phyloP scores from a whole-genome alignment of 2,113 vertebrate genomes.

The Bolborhynchus lineola region DNA sequence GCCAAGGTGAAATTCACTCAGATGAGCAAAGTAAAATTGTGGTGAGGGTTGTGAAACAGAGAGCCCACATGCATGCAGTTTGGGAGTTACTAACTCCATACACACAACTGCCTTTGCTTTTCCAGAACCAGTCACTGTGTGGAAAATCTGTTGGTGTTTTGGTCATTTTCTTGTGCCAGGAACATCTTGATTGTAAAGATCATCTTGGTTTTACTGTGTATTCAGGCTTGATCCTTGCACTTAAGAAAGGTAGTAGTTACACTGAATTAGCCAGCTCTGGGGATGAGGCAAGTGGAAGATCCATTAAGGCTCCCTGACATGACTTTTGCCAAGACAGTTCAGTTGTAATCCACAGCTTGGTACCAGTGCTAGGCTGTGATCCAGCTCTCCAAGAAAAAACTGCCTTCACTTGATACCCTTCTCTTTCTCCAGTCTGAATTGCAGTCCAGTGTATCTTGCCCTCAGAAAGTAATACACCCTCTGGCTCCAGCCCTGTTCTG shows the following conservation, averaged over 20 bases:
- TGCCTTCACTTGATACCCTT: background rate
- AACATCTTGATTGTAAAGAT: background rate
- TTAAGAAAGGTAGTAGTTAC: background rate
- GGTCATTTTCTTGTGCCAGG: background rate
- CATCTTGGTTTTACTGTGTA: background rate
- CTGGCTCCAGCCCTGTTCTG: background rate
- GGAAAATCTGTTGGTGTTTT: background rate
- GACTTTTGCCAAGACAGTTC: background rate
- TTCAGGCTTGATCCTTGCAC: background rate
- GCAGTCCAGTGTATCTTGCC: background rate
- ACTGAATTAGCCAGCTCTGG: background rate
- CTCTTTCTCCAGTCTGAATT: background rate
- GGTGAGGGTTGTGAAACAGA: background rate
- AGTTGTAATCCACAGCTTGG: background rate
- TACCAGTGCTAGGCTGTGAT: background rate
- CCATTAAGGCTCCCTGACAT: background rate
- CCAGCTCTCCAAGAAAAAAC: background rate
- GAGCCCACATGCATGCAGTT: background rate
- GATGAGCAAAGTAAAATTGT: background rate
- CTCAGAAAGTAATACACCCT: background rate
- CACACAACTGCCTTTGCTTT: background rate
- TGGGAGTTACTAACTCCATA: background rate
- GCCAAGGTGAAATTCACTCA: background rate
- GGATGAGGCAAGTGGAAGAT: background rate
- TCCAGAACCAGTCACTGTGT: background rate